Conservation (phyloP, 2,888 invertebrate species). For the Aproaerema taeniolella region DNA sequence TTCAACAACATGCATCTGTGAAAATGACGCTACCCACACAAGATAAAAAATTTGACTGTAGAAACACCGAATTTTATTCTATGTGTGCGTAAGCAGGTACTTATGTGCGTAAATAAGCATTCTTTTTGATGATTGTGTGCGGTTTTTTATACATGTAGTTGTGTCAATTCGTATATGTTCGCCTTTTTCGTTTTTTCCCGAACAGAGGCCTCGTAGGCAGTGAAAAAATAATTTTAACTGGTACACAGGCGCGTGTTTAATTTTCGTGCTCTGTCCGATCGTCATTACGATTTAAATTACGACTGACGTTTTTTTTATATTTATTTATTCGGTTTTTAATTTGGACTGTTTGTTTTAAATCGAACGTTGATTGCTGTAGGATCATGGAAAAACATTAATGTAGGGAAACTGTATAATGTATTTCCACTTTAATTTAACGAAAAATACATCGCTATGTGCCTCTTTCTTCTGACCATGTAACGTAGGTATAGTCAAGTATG, state of each 20-base stretch:
- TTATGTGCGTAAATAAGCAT: slow-evolving; percentile 51
- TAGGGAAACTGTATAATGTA: too few relatives aligned
- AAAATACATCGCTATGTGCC: too few relatives aligned
- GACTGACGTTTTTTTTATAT: slow-evolving; percentile 62
- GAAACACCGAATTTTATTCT: slow-evolving; percentile 63
- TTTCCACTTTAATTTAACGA: too few relatives aligned
- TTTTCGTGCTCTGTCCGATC: slow-evolving; percentile 73
- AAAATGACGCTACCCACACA: slow-evolving; percentile 55
- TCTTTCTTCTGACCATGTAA: too few relatives aligned
- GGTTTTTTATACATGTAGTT: slow-evolving; percentile 30
- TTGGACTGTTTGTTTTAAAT: slow-evolving; percentile 56
- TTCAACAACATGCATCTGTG: slow-evolving; percentile 63
- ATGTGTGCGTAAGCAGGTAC: slow-evolving; percentile 37
- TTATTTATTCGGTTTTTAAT: slow-evolving; percentile 62
- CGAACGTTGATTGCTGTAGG: slow-evolving; percentile 24
- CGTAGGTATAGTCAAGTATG: too few relatives aligned
- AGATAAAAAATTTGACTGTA: slow-evolving; percentile 61
- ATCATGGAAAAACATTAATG: too few relatives aligned
- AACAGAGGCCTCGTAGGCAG: slow-evolving; percentile 59
- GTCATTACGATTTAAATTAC: slow-evolving; percentile 76
- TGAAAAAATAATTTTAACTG: slow-evolving; percentile 76
- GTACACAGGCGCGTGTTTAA: slow-evolving; percentile 73
- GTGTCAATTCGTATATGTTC: slow-evolving; percentile 64
- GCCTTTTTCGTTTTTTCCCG: slow-evolving; percentile 63
- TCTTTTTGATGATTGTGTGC: slow-evolving; percentile 46